Percentiles rank a stretch among this genome's conserved stretches.
Evolutionary conservation across 2,888 invertebrate genomes (phyloP).

Genomic region (Campoplex nolae): DNA sequence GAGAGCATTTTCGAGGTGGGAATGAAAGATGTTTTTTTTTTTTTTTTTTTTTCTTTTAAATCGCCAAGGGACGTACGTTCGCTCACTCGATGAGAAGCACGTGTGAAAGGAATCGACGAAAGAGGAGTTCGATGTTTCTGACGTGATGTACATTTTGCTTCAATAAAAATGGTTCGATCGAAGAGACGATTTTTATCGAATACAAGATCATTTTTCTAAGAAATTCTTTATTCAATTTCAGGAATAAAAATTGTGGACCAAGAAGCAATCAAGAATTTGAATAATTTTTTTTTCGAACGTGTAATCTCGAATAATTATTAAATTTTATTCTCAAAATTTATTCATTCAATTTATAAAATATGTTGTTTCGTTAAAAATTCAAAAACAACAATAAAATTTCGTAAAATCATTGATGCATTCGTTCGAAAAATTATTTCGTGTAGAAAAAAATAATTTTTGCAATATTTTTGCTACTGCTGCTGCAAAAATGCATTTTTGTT

Average conservation of each 20-base stretch:
- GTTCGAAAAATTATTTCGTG: background rate
- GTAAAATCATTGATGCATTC: too few relatives aligned
- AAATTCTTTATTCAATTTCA: background rate
- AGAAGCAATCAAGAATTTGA: background rate
- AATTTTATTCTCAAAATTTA: background rate
- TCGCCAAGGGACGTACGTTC: slow-evolving; percentile 26
- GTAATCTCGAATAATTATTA: background rate
- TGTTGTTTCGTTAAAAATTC: background rate
- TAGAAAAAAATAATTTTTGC: background rate
- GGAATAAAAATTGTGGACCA: background rate
- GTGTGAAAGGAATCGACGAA: slow-evolving; percentile 5
- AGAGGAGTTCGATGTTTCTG: background rate
- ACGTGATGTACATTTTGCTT: background rate
- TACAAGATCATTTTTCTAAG: background rate
- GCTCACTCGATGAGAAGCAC: slow-evolving; percentile 5
- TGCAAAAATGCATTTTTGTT: background rate
- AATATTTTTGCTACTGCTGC: background rate
- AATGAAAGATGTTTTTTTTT: background rate
- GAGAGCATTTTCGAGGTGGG: background rate
- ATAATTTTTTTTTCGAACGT: background rate
- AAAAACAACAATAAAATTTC: background rate
- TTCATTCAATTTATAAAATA: background rate
- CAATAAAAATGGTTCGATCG: background rate
- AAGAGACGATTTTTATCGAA: background rate
- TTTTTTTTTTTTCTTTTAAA: slow-evolving; percentile 15